Base-by-base conservation (phyloP, 2,113 vertebrate genomes). In the Oncorhynchus nerka region DNA sequence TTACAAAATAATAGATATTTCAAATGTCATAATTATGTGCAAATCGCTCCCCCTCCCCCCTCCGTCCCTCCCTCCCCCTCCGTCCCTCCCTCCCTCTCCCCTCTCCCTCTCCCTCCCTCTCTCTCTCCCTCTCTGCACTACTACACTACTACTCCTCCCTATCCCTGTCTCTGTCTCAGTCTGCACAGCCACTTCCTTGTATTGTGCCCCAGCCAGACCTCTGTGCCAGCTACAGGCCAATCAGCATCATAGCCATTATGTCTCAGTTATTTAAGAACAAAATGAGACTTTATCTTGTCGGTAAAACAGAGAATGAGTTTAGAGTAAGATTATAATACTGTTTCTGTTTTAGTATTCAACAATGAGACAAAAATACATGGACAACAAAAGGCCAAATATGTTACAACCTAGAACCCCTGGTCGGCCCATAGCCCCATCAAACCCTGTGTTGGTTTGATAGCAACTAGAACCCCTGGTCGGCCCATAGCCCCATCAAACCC, bases 131-230 rank as follows among this genome's bases (percentile, higher is more conserved):
- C 39, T 9, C 39, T 39, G 0, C 8, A 39, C 39, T 9, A 39
- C 39, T 39, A 9, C 39, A 39, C 39, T 39, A 39, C 39, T 39
- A 2, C 39, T 9, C 39, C 39, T 75, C 34, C 57, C 57, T 76
- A 85, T 88, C 86, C 76, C 74, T 76, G 78, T 84, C 81, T 51
- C 85, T 83, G 84, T 93, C 93, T 92, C 39, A 11, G 85, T 88
- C 86, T 77, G 0, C 74, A 78, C 79, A 84, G 83, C 48, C 85
- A 83, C 85, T 93, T 94, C 93, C 93, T 81, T 80, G 76, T 45
- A 45, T 45, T 45, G 39, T 45, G 8, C 39, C 39, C 8, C 8
- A 45, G 39, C 39, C 39, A 45, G 39, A 45, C 39, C 39, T 9
- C 39, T 45, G 39, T 45, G 39, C 39, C 2, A 11, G 39, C 39